These are phyloP conservation scores for Cynoglossus semilaevis DNA, from an alignment of 2,113 vertebrate genomes.

Conservation along the genomic window DNA sequence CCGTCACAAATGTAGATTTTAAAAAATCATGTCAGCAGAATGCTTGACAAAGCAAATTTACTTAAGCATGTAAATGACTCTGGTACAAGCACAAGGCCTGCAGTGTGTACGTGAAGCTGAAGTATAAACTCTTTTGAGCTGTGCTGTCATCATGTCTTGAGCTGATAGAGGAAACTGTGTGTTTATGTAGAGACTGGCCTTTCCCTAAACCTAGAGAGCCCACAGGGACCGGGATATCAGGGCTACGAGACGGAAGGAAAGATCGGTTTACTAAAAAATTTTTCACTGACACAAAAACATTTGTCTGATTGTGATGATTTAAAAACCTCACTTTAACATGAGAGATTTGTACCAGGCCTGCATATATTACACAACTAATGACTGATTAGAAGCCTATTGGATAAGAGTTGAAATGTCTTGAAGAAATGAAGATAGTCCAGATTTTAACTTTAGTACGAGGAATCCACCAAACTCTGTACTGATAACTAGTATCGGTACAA, in stretches of 20 bases:
- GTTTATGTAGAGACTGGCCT: conserved; percentile 61
- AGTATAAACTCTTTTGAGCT: conserved; percentile 27
- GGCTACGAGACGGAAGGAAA: conserved; percentile 52
- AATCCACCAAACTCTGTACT: too few relatives aligned
- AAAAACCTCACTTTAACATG: conserved; percentile 1
- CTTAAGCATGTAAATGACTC: not conserved
- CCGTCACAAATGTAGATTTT: too few relatives aligned
- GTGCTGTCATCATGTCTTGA: conserved; percentile 55
- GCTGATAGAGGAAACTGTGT: conserved; percentile 67
- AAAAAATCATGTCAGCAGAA: conserved; percentile 13
- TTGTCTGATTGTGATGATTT: conserved; percentile 29
- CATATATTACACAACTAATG: too few relatives aligned
- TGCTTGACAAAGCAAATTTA: conserved; percentile 21
- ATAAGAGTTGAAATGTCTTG: too few relatives aligned
- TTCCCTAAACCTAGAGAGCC: conserved; percentile 60
- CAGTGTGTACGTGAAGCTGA: conserved; percentile 2
- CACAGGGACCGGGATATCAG: conserved; percentile 52
- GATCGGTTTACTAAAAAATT: conserved; percentile 52
- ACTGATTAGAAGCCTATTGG: too few relatives aligned
- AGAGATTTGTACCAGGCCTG: not conserved
- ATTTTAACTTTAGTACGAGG: too few relatives aligned
- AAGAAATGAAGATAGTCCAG: too few relatives aligned
- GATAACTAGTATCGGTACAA: too few relatives aligned
- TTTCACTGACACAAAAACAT: conserved; percentile 44
- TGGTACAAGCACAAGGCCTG: conserved; percentile 1